Evolutionary conservation across 2,888 invertebrate genomes (phyloP).

Genomic region (Brenthis daphne): DNA sequence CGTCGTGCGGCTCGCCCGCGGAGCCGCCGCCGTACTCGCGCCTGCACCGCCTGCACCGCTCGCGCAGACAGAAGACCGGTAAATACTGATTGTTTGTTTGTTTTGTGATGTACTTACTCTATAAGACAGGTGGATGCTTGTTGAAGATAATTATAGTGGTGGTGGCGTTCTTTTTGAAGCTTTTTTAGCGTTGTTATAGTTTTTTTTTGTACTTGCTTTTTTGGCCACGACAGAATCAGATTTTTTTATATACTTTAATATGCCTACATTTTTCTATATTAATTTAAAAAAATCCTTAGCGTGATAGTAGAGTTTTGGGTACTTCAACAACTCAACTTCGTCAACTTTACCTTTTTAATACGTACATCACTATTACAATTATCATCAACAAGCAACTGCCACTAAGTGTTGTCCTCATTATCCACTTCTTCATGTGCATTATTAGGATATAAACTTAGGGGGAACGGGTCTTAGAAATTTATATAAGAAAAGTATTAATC

Average conservation of each 20-base stretch:
- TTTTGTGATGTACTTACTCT: not conserved
- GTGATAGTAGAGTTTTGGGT: too few relatives aligned
- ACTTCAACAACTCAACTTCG: too few relatives aligned
- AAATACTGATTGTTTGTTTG: constrained; percentile 45
- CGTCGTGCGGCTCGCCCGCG: constrained; percentile 84
- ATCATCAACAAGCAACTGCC: constrained; percentile 2
- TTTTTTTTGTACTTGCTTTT: too few relatives aligned
- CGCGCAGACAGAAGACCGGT: constrained; percentile 90
- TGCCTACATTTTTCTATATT: too few relatives aligned
- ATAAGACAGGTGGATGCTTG: not conserved
- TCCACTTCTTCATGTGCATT: constrained; percentile 29
- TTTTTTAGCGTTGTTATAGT: too few relatives aligned
- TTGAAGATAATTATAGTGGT: not conserved
- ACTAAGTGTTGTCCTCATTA: constrained; percentile 27
- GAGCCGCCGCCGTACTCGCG: constrained; percentile 84
- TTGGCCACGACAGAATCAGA: too few relatives aligned
- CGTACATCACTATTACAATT: not conserved
- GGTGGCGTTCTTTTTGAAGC: too few relatives aligned
- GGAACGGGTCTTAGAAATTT: constrained; percentile 27
- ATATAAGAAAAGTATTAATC: constrained; percentile 7
- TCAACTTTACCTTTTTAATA: too few relatives aligned
- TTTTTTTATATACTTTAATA: too few relatives aligned
- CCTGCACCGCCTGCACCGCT: constrained; percentile 85
- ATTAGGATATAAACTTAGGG: constrained; percentile 17
- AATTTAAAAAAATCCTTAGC: too few relatives aligned